A percentile compares a stretch with the other conserved stretches of the same genome.
Conservation (phyloP, 2,888 invertebrate genomes). For the Drosophila tripunctata region DNA sequence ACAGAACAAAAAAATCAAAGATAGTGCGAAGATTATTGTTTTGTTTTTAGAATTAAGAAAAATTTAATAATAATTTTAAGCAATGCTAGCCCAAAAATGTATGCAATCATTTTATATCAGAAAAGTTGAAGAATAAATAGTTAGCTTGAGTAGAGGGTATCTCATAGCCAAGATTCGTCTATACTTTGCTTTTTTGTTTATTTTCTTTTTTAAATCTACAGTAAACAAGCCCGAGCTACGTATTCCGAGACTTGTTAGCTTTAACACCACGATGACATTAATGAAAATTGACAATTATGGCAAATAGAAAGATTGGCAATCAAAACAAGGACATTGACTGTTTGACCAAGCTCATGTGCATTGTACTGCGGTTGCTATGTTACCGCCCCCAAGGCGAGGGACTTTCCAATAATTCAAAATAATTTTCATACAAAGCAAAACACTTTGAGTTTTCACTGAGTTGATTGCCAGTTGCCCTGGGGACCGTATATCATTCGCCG, state of each 20-base stretch:
- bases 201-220: conserved; percentile 23
- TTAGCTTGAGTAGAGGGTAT: no score
- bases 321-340: conserved; percentile 23
- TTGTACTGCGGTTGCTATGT: not conserved
- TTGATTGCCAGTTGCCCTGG: conserved; percentile 33
- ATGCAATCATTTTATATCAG: no score
- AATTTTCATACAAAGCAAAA: conserved; percentile 19
- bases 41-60: no score
- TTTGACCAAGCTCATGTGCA: conserved; percentile 17
- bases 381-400: not conserved
- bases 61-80: no score
- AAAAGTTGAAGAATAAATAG: no score
- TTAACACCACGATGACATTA: conserved; percentile 16
- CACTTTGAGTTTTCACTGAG: not conserved
- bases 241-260: not conserved
- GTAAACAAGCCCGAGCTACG: not conserved
- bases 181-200: not conserved
- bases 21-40: no score
- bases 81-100: no score
- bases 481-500: conserved; percentile 46
- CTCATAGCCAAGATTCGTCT: no score
- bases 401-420: conserved; percentile 16
- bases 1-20: no score
- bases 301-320: conserved; percentile 38
- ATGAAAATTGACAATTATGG: conserved; percentile 52